Base-by-base conservation (phyloP, 1,140 invertebrate species). In the Glossosoma conforme region DNA sequence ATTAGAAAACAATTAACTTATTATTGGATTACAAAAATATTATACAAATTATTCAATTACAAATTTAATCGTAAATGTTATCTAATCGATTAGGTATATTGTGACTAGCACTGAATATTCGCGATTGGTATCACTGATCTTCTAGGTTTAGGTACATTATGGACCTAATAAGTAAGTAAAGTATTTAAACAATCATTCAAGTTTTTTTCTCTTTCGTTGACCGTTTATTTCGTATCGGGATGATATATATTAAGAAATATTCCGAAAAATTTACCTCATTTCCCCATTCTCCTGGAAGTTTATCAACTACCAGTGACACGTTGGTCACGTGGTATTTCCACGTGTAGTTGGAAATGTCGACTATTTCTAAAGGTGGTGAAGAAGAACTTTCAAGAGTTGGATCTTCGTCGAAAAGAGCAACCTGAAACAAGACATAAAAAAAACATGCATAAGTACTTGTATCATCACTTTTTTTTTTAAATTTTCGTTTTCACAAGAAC, bases 291-390 rank as follows among this genome's bases (percentile, higher is more conserved):
- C 28, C 35, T 9, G 44, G 38, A 21, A 58, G 25, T 30, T 44
- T 8, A 2, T 53, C 20, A 18, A 30, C 14, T 40, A 41, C 55
- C 3, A 53, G 22, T 3, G 44, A 44, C 3, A 50, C 33, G 22
- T 51, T 38, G 13, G 55, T 58, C 3, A 53, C 43, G 15, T 53
- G 19, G 19, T 33, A 53, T 17, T 44, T 52, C 49, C 49, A 58
- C 22, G 22, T 41, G 21, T 46, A 46, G 38, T 58, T 51, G 13
- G 47, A 41, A 5, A 46, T 30, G 19, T 49, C 30, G 8, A 53
- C 42, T 4, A 22, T 45, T 11, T 45, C 35, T 2, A 58, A 17
- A 3, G 55, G 55, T 3, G 36, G 24, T 2, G 49, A 36, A 9
- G 25, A 14, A n/a, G n/a, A n/a, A n/a, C 37, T 44, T 2, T 46